Evolutionary conservation across 2,888 invertebrate genomes (phyloP).

Genomic region (Megastigmus dorsalis): DNA sequence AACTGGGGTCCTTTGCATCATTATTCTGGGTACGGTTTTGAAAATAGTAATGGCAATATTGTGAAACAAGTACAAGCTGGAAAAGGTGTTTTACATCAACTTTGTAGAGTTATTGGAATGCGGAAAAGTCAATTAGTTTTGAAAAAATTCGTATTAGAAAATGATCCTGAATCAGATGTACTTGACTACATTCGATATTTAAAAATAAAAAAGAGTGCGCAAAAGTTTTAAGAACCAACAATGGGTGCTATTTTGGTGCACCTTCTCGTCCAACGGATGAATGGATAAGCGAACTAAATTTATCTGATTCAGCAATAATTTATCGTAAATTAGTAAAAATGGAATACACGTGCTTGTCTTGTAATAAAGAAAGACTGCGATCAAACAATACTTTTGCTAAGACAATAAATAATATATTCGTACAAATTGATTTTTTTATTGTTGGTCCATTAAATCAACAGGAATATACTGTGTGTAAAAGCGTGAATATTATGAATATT

Average conservation of each 20-base stretch:
- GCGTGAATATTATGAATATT: too few relatives aligned
- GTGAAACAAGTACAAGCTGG: neutral
- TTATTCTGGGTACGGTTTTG: slow-evolving; percentile 52
- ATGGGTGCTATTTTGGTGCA: neutral
- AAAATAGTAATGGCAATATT: slow-evolving; percentile 34
- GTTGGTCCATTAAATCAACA: neutral
- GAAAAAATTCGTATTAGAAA: neutral
- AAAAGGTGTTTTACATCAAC: neutral
- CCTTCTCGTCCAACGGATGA: neutral
- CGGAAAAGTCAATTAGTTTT: neutral
- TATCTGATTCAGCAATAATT: neutral
- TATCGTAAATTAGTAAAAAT: neutral
- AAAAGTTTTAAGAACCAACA: neutral
- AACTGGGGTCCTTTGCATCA: slow-evolving; percentile 56
- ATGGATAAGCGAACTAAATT: neutral
- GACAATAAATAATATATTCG: neutral
- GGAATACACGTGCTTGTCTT: neutral
- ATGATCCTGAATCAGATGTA: neutral
- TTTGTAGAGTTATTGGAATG: neutral
- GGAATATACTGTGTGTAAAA: slow-evolving; percentile 5
- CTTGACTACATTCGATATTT: neutral
- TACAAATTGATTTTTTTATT: slow-evolving; percentile 1
- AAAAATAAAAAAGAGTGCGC: neutral
- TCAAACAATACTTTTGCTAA: slow-evolving; percentile 1
- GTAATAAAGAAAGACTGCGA: neutral